Conservation (phyloP, 2,888 invertebrate genomes). For the Lepidochrysops patricia region DNA sequence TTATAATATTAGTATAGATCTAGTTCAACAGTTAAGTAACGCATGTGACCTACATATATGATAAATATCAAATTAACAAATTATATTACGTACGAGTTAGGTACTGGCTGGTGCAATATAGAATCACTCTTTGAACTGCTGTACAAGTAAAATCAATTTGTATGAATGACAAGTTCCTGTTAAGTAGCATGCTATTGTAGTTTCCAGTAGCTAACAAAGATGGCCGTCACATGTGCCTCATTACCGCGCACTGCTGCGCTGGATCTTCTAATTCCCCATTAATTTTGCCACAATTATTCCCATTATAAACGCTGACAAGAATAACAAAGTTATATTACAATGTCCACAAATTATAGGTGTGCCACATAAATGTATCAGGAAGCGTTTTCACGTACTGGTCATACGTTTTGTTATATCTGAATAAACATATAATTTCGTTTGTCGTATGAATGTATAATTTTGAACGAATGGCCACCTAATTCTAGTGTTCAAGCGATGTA, state of each 20-base stretch:
- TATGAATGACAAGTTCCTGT: not conserved
- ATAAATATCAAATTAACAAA: no score
- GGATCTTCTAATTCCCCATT: constrained; percentile 68
- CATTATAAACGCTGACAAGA: constrained; percentile 64
- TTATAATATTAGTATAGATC: no score
- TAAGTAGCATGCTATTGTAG: not conserved
- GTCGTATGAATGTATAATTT: constrained; percentile 9
- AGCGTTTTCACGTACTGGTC: constrained; percentile 26
- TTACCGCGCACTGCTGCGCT: constrained; percentile 43
- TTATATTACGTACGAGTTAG: no score
- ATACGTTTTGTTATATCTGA: constrained; percentile 19
- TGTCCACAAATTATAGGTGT: constrained; percentile 69
- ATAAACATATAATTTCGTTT: constrained; percentile 19
- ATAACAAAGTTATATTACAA: constrained; percentile 58
- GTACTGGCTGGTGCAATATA: not conserved
- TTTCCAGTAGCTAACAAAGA: constrained; percentile 16
- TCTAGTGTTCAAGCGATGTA: not conserved
- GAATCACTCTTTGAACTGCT: not conserved
- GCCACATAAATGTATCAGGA: constrained; percentile 30
- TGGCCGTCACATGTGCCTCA: constrained; percentile 39
- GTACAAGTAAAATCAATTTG: not conserved
- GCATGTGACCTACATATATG: no score
- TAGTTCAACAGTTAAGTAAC: no score
- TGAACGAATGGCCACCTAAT: not conserved
- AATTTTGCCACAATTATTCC: constrained; percentile 68